phyloP scores from a whole-genome alignment of 2,888 invertebrate genomes.

The Acanthopleura granulata region DNA sequence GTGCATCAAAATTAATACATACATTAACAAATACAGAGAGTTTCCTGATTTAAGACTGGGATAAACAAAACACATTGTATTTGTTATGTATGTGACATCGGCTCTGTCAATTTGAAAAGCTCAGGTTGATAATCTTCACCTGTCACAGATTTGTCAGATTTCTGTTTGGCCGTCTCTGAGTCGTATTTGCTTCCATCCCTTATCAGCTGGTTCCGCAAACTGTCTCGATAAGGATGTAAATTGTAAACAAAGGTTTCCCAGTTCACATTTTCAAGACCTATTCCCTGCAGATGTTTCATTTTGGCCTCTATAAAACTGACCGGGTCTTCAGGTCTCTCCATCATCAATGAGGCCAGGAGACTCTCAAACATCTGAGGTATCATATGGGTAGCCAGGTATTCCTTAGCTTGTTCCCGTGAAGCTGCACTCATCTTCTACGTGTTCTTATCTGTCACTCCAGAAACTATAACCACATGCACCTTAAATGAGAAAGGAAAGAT shows the following conservation, averaged over 20 bases:
- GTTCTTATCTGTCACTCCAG: too few relatives aligned
- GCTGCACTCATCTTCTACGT: slow-evolving; percentile 29
- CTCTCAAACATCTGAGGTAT: slow-evolving; percentile 67
- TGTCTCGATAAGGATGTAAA: slow-evolving; percentile 62
- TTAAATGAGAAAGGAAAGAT: too few relatives aligned
- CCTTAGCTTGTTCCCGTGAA: slow-evolving; percentile 53
- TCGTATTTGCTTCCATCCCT: slow-evolving; percentile 58
- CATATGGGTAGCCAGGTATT: slow-evolving; percentile 55
- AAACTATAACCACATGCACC: too few relatives aligned
- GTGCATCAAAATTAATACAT: too few relatives aligned
- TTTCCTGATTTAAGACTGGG: too few relatives aligned
- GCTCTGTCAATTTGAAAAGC: slow-evolving; percentile 11
- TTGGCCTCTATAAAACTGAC: slow-evolving; percentile 60
- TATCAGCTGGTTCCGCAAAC: slow-evolving; percentile 45
- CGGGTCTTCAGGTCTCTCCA: slow-evolving; percentile 65
- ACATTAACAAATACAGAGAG: too few relatives aligned
- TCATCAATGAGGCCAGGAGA: slow-evolving; percentile 62
- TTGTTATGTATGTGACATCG: background rate
- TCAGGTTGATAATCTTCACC: background rate
- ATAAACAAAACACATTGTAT: too few relatives aligned
- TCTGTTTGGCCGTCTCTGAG: background rate
- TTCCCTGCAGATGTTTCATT: slow-evolving; percentile 57
- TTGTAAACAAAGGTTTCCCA: slow-evolving; percentile 66
- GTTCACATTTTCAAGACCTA: slow-evolving; percentile 63
- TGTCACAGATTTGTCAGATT: background rate